Conservation (phyloP, 2,797 vertebrate species). For the Notolepis coatsorum region DNA sequence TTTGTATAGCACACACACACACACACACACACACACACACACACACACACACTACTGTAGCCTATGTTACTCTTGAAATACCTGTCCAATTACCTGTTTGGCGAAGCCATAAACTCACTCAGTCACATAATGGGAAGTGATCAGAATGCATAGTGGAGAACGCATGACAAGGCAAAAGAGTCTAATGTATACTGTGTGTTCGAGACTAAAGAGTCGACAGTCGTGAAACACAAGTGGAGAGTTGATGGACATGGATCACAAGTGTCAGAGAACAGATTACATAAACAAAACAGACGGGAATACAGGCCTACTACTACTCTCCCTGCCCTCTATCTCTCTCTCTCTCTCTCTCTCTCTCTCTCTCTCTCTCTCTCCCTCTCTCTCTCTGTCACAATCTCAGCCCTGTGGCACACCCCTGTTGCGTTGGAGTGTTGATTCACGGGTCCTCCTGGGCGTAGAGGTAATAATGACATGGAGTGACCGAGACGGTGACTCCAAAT, state of each 20-base stretch:
- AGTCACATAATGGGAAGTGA: not conserved
- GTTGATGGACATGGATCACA: not conserved
- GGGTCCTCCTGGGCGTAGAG: constrained; percentile 5
- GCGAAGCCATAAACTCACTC: not conserved
- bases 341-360: constrained; percentile 15
- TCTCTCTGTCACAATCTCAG: not conserved
- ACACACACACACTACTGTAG: no score
- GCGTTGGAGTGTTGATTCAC: constrained; percentile 2
- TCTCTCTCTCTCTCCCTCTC: constrained; percentile 30
- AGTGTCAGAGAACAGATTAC: not conserved
- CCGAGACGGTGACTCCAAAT: constrained; percentile 13
- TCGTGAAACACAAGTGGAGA: no score
- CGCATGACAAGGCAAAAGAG: not conserved
- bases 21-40: no score
- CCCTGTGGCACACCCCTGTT: constrained; percentile 4
- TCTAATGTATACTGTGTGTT: not conserved
- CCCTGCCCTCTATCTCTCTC: constrained; percentile 24
- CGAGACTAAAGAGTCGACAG: not conserved
- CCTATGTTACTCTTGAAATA: no score
- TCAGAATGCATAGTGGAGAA: not conserved
- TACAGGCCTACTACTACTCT: constrained; percentile 53
- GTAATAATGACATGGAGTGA: not conserved
- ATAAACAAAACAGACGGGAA: constrained; percentile 16
- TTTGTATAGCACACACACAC: no score
- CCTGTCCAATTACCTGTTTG: no score